Conservation (phyloP, 2,113 vertebrate species). For the Apodemus speciosus region DNA sequence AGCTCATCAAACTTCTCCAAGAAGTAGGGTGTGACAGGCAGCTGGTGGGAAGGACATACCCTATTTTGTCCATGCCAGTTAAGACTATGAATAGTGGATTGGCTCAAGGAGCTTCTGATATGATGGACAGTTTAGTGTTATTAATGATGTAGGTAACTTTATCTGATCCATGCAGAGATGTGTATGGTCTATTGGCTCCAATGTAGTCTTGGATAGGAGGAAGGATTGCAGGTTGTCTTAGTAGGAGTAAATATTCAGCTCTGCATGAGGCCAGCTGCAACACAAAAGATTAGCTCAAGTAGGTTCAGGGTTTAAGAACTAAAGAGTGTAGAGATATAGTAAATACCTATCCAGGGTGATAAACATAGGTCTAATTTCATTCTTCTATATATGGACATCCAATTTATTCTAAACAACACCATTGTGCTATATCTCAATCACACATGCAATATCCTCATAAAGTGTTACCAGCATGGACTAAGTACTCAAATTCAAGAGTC, state of each 20-base stretch:
- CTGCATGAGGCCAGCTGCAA: neutral
- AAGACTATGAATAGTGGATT: neutral
- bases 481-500: neutral
- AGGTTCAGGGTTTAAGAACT: neutral
- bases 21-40: neutral
- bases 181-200: neutral
- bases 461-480: neutral
- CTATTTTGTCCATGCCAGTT: neutral
- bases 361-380: neutral
- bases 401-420: neutral
- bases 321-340: neutral
- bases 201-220: no score
- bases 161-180: neutral
- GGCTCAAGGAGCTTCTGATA: neutral
- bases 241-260: neutral
- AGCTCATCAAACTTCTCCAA: neutral
- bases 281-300: neutral
- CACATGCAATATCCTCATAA: neutral
- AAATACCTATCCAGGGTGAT: neutral
- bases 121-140: neutral
- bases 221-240: neutral
- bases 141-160: neutral
- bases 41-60: neutral
- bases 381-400: neutral
- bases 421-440: neutral